Base-by-base conservation (phyloP, 2,113 vertebrate genomes). In the Helogale parvula region DNA sequence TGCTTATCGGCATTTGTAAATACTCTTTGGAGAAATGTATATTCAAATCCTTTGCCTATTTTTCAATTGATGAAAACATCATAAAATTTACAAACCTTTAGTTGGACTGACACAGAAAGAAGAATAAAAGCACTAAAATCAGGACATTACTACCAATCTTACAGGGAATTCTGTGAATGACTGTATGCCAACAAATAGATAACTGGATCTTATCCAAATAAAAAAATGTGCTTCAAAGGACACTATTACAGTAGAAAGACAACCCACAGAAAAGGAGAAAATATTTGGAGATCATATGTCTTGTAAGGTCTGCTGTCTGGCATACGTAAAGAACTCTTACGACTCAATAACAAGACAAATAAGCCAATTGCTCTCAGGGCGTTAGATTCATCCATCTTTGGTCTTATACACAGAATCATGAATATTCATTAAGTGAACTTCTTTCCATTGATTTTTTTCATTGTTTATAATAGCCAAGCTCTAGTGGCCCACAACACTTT, bases 401-500 rank as follows among this genome's bases (percentile, higher is more conserved):
- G 63, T 87, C n/a, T 96, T 93, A 69, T 10, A 66, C 38, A 72
- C 35, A 93, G 45, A 92, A 57, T 74, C 65, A 35, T 17, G n/a
- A 94, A 38, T 92, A 94, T 65, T 92, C 31, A 69, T 47, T 65
- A 60, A n/a, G n/a, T 88, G 88, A 66, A 88, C 41, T 71, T 93
- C 8, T 92, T 95, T 90, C 71, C 57, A 77, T 82, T 80, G 25
- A 93, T 88, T 33, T 88, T 88, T 89, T 90, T 91, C 66, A 85
- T 41, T 88, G 52, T 86, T 50, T 84, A 68, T 89, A 57, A 69
- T n/a, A 96, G 72, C 41, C 60, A 65, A 84, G 60, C 52, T 47
- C 31, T 45, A 50, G 29, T 25, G 77, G 79, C 38, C 47, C 60
- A 60, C n/a, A 86, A 77, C 19, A 54, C 13, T 23, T 66, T 66